Conservation (phyloP, 2,797 vertebrate species). For the Cryptoblepharus egeriae region DNA sequence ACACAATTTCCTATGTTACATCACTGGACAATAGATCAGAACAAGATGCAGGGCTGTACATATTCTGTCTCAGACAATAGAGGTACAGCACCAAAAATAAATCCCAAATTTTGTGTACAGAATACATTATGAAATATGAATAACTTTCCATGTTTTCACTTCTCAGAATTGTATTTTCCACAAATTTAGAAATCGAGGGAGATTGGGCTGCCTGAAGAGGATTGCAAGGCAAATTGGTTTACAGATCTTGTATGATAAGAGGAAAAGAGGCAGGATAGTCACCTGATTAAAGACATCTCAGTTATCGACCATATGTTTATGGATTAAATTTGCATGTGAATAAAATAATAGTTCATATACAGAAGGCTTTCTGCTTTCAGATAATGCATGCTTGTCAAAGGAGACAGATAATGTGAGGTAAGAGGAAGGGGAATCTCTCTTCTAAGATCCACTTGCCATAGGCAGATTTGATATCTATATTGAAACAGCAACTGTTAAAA, state of each 20-base stretch:
- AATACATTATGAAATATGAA: background rate
- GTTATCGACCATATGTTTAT: background rate
- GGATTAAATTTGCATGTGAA: background rate
- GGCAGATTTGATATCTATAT: background rate
- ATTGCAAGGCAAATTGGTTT: background rate
- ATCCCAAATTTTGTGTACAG: background rate
- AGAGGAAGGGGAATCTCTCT: background rate
- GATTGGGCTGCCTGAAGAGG: too few relatives aligned
- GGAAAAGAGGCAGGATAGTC: background rate
- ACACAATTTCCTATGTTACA: slow-evolving; percentile 42
- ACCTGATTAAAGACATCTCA: background rate
- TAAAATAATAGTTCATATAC: background rate
- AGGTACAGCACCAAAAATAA: background rate
- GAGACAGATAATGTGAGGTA: background rate
- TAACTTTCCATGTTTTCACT: background rate
- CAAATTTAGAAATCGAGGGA: background rate
- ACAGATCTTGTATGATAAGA: background rate
- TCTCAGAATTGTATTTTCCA: background rate
- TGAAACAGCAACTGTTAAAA: background rate
- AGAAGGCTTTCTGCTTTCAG: background rate
- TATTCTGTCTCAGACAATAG: slow-evolving; percentile 30
- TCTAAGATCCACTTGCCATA: background rate
- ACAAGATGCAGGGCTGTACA: slow-evolving; percentile 57
- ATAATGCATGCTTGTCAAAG: background rate
- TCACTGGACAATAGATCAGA: slow-evolving; percentile 52